Percentiles rank a stretch among this genome's conserved stretches.
phyloP scores from a whole-genome alignment of 2,888 invertebrate genomes.

The Torymus aiolomorphi region DNA sequence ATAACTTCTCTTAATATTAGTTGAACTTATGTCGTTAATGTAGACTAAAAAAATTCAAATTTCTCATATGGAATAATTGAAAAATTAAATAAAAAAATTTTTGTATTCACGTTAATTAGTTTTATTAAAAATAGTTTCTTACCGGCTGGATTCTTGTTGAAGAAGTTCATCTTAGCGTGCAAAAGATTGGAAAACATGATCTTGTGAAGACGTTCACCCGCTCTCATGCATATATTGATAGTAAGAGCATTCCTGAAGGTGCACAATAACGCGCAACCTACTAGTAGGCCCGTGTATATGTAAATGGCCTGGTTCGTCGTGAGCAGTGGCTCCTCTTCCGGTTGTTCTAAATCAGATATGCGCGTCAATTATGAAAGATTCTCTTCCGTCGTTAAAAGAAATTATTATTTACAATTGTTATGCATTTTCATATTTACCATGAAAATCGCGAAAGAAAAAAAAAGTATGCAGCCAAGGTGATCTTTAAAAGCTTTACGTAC shows the following conservation, averaged over 20 bases:
- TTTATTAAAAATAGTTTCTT: constrained; percentile 57
- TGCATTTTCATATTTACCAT: no score
- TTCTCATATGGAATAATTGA: no score
- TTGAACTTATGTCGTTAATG: no score
- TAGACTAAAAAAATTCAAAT: no score
- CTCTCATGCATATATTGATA: constrained; percentile 85
- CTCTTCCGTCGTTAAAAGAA: no score
- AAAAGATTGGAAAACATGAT: constrained; percentile 89
- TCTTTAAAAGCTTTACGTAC: no score
- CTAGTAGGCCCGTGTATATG: constrained; percentile 73
- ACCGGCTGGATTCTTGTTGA: constrained; percentile 90
- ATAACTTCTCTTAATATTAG: no score
- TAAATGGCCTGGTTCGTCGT: constrained; percentile 68
- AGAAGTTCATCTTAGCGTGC: constrained; percentile 88
- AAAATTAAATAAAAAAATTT: no score
- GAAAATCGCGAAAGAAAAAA: no score
- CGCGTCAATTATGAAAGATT: not conserved
- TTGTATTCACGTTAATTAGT: not conserved
- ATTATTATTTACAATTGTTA: no score
- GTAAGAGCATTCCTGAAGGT: constrained; percentile 82
- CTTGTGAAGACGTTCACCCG: constrained; percentile 87
- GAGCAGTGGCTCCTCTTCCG: constrained; percentile 62
- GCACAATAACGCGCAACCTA: constrained; percentile 66
- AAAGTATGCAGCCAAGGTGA: no score
- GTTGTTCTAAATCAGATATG: not conserved